Percentiles rank a stretch among this genome's conserved stretches.
Conservation (phyloP, 1,140 invertebrate species). For the Drosophila funebris region DNA sequence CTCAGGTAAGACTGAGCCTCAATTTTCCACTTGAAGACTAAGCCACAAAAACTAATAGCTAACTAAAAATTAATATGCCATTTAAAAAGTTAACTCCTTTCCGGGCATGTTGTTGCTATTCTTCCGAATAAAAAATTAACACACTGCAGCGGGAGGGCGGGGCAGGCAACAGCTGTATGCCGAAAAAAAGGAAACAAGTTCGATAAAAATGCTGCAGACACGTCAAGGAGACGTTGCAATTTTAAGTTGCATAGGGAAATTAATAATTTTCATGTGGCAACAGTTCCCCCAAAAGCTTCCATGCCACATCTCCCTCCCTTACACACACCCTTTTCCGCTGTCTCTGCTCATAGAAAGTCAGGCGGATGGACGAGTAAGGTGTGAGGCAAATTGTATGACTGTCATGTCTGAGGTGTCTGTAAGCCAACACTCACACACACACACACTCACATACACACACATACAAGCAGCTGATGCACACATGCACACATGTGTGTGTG, state of each 20-base stretch:
- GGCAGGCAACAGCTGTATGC: slow-evolving; percentile 60
- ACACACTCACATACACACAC: slow-evolving; percentile 33
- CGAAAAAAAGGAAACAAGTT: slow-evolving; percentile 20
- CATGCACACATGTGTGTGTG: neutral
- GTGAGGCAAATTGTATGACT: slow-evolving; percentile 42
- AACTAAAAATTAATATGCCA: slow-evolving; percentile 71
- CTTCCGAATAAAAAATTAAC: slow-evolving; percentile 28
- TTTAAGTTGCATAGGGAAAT: slow-evolving; percentile 70
- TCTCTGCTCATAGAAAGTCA: slow-evolving; percentile 11
- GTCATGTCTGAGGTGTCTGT: slow-evolving; percentile 48
- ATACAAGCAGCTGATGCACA: slow-evolving; percentile 5
- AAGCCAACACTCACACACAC: slow-evolving; percentile 41
- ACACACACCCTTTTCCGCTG: too few species aligned
- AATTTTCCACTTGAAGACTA: neutral
- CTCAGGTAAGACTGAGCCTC: slow-evolving; percentile 1
- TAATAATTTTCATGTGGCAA: slow-evolving; percentile 71
- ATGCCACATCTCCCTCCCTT: too few species aligned
- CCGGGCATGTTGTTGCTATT: slow-evolving; percentile 36
- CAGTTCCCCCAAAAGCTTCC: slow-evolving; percentile 7
- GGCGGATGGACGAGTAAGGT: neutral
- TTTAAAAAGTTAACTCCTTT: slow-evolving; percentile 67
- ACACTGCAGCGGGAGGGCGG: slow-evolving; percentile 15
- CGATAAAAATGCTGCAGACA: slow-evolving; percentile 32
- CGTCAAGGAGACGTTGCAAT: slow-evolving; percentile 58
- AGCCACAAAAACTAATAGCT: slow-evolving; percentile 26